Evolutionary conservation across 1,140 invertebrate genomes (phyloP).

Genomic region (Rhagoletis pomonella): DNA sequence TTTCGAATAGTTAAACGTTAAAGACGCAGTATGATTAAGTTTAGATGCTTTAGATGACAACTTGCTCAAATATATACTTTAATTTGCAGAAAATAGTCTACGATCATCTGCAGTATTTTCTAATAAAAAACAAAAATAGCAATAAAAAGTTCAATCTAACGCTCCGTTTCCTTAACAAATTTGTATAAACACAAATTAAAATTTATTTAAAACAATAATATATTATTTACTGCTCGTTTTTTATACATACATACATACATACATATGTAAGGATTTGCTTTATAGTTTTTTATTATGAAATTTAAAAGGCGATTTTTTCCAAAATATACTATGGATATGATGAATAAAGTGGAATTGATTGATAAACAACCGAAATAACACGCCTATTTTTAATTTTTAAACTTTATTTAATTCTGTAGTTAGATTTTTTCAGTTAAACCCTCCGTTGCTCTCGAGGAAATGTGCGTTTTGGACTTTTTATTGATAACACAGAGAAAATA

Average conservation of each 20-base stretch:
- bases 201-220: slow-evolving; percentile 2
- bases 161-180: slow-evolving; percentile 30
- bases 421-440: slow-evolving; percentile 32
- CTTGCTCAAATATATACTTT: not conserved
- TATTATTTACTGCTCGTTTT: slow-evolving; percentile 22
- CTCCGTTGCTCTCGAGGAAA: slow-evolving; percentile 44
- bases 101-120: slow-evolving; percentile 43
- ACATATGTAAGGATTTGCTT: slow-evolving; percentile 46
- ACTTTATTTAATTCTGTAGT: slow-evolving; percentile 43
- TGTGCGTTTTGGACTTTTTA: slow-evolving; percentile 50
- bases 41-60: slow-evolving; percentile 24
- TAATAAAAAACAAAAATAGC: slow-evolving; percentile 31
- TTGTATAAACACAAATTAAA: slow-evolving; percentile 28
- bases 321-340: slow-evolving; percentile 28
- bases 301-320: slow-evolving; percentile 39
- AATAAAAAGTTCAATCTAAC: slow-evolving; percentile 51
- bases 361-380: not conserved
- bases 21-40: slow-evolving; percentile 1
- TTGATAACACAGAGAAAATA: slow-evolving; percentile 43
- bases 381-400: slow-evolving; percentile 34
- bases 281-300: slow-evolving; percentile 49
- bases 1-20: slow-evolving; percentile 4
- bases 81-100: not conserved
- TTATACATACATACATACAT: no score
- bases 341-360: slow-evolving; percentile 56